These are phyloP conservation scores for Gobionotothen gibberifrons DNA, from an alignment of 2,797 vertebrate species.

Conservation along the genomic window DNA sequence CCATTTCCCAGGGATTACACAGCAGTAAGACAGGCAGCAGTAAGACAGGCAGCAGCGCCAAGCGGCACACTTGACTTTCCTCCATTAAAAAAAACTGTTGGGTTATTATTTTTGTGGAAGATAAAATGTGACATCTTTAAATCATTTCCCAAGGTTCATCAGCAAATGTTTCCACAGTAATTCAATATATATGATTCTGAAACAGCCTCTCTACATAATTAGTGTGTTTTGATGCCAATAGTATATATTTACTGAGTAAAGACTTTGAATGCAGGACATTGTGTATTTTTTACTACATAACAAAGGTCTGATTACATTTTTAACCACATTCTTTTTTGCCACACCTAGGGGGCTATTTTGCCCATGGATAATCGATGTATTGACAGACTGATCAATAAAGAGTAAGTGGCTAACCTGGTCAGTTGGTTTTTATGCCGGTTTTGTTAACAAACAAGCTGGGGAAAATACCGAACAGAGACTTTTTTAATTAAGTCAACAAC, in stretches of 20 bases:
- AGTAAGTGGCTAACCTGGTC: not conserved
- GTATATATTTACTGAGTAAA: not conserved
- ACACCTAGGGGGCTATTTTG: no score
- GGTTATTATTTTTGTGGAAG: not conserved
- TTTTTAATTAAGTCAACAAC: slow-evolving; percentile 33
- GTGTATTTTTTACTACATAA: not conserved
- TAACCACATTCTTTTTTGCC: no score
- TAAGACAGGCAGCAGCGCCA: not conserved
- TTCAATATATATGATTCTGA: not conserved
- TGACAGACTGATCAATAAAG: not conserved
- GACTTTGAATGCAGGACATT: not conserved
- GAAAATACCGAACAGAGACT: slow-evolving; percentile 1
- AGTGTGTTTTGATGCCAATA: not conserved
- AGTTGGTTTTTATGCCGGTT: not conserved
- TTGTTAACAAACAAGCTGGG: not conserved
- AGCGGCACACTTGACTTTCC: not conserved
- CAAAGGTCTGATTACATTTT: no score
- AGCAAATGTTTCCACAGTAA: no score
- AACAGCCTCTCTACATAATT: not conserved
- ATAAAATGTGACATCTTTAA: not conserved
- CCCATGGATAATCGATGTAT: no score
- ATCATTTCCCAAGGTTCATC: not conserved
- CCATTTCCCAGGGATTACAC: slow-evolving; percentile 48
- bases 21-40: slow-evolving; percentile 13
- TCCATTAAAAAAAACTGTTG: not conserved